These are phyloP conservation scores for Orussus abietinus DNA, from an alignment of 1,140 invertebrate genomes.

Conservation along the genomic window DNA sequence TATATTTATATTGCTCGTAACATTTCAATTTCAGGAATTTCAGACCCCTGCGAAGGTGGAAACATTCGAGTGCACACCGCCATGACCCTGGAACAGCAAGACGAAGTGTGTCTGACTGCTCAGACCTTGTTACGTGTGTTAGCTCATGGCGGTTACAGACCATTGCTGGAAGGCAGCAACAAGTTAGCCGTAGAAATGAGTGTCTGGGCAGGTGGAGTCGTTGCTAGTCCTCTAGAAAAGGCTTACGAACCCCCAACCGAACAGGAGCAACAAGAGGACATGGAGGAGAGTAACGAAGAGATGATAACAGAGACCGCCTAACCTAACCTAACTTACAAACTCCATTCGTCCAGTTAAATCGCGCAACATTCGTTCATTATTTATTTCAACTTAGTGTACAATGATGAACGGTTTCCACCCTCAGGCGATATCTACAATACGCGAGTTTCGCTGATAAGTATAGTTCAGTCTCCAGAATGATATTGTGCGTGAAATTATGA, in stretches of 20 bases:
- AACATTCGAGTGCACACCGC: slow-evolving; percentile 86
- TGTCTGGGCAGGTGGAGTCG: slow-evolving; percentile 87
- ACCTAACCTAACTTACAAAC: slow-evolving; percentile 28
- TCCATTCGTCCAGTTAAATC: not conserved
- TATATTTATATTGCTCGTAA: too few species aligned
- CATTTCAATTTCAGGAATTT: slow-evolving; percentile 61
- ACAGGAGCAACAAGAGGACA: slow-evolving; percentile 58
- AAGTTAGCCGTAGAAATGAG: slow-evolving; percentile 75
- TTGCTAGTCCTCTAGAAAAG: slow-evolving; percentile 86
- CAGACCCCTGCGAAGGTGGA: slow-evolving; percentile 89
- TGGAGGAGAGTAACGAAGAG: slow-evolving; percentile 55
- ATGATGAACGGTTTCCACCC: too few species aligned
- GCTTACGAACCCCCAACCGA: slow-evolving; percentile 77
- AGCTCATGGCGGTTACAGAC: slow-evolving; percentile 87
- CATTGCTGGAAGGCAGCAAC: slow-evolving; percentile 72
- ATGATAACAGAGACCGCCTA: slow-evolving; percentile 55
- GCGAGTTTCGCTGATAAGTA: too few species aligned
- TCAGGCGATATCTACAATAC: too few species aligned
- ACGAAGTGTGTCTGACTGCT: slow-evolving; percentile 87
- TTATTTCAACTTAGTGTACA: too few species aligned
- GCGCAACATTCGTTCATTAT: too few species aligned
- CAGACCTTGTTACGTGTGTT: slow-evolving; percentile 83
- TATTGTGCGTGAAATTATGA: too few species aligned
- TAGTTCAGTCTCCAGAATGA: too few species aligned
- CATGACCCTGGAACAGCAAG: slow-evolving; percentile 92